These are phyloP conservation scores for Drosophila sordidula DNA, from an alignment of 2,888 invertebrate species.

Conservation along the genomic window DNA sequence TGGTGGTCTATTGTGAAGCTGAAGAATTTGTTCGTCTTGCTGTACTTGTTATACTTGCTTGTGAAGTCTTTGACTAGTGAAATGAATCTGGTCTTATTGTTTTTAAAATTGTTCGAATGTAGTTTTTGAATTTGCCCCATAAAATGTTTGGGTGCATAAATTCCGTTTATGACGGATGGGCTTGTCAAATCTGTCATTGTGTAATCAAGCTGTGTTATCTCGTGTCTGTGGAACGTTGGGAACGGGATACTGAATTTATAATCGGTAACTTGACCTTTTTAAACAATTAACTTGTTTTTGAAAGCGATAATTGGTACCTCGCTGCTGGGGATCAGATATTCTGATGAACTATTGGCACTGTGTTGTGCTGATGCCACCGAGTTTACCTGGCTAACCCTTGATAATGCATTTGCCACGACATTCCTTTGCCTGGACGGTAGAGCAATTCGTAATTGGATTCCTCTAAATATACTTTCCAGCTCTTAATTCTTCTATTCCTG, in stretches of 20 bases:
- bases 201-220: background rate
- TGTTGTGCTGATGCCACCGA: conserved; percentile 8
- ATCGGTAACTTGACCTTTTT: too few species aligned
- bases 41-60: too few species aligned
- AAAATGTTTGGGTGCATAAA: background rate
- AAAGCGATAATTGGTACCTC: background rate
- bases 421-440: conserved; percentile 28
- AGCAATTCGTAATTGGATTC: conserved; percentile 2
- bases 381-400: conserved; percentile 10
- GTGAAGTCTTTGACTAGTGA: too few species aligned
- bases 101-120: background rate
- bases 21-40: too few species aligned
- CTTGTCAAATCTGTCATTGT: background rate
- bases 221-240: background rate
- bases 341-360: background rate
- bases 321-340: background rate
- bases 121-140: background rate
- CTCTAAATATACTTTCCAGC: too few species aligned
- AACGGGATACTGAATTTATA: too few species aligned
- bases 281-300: background rate
- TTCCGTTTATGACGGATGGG: background rate
- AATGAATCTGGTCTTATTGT: too few species aligned
- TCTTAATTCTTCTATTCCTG: too few species aligned
- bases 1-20: too few species aligned
- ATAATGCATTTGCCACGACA: background rate